phyloP scores from a whole-genome alignment of 2,888 invertebrate species.

The Ypsolopha sequella region DNA sequence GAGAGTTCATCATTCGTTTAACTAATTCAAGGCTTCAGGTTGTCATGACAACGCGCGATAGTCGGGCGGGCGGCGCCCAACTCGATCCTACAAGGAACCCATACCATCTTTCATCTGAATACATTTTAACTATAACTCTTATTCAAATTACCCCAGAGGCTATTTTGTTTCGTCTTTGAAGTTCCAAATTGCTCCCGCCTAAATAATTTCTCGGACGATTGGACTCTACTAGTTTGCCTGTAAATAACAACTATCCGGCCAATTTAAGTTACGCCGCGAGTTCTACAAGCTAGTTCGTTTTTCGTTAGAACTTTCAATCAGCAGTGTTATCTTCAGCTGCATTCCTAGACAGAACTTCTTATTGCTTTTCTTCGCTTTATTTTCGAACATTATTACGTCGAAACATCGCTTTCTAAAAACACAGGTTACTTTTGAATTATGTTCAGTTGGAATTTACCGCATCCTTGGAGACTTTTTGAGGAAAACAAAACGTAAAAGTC shows the following conservation, averaged over 20 bases:
- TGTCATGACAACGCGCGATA: slow-evolving; percentile 41
- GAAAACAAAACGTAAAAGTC: too few relatives aligned
- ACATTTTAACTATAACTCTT: neutral
- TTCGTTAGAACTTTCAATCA: slow-evolving; percentile 29
- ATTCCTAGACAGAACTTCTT: too few relatives aligned
- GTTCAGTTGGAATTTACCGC: too few relatives aligned
- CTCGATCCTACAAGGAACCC: too few relatives aligned
- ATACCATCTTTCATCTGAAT: neutral
- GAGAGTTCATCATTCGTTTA: slow-evolving; percentile 51
- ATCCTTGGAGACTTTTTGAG: too few relatives aligned
- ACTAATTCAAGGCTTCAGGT: slow-evolving; percentile 50
- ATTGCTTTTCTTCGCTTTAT: too few relatives aligned
- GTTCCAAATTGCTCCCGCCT: slow-evolving; percentile 25
- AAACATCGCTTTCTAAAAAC: too few relatives aligned
- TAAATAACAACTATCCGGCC: slow-evolving; percentile 37
- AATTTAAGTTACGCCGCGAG: slow-evolving; percentile 35
- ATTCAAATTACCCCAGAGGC: neutral
- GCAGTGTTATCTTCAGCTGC: slow-evolving; percentile 6
- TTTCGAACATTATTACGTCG: too few relatives aligned
- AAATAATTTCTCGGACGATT: slow-evolving; percentile 50
- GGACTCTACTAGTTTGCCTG: slow-evolving; percentile 34
- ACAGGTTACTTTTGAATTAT: too few relatives aligned
- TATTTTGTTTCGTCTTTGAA: neutral
- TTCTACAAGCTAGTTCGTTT: neutral
- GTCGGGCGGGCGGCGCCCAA: slow-evolving; percentile 26